Conservation (phyloP, 2,797 vertebrate species). For the Paedocypris micromegethes region DNA sequence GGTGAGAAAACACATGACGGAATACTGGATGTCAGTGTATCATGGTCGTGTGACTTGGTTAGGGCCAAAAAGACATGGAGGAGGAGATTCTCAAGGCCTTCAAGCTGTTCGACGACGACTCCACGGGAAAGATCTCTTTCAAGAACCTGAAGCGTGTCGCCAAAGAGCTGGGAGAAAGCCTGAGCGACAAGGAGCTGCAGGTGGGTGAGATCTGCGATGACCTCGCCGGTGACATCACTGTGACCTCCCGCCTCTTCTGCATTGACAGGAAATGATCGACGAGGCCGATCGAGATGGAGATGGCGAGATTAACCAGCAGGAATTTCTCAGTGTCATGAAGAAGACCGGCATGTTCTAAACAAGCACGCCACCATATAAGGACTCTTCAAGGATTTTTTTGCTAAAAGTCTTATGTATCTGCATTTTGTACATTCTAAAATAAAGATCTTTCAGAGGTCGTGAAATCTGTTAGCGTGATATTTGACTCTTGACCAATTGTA, state of each 20-base stretch:
- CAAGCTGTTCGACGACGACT: conserved; percentile 87
- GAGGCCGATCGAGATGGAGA: conserved; percentile 93
- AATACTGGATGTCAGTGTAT: no score
- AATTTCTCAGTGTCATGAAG: conserved; percentile 93
- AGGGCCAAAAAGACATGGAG: conserved; percentile 89
- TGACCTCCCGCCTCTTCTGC: no score
- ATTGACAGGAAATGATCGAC: conserved; percentile 88
- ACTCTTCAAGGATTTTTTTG: no score
- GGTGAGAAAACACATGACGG: conserved; percentile 61
- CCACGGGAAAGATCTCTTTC: conserved; percentile 88
- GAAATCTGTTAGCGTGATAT: no score
- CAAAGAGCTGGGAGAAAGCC: conserved; percentile 88
- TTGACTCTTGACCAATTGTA: no score
- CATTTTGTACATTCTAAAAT: no score
- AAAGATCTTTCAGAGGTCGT: no score
- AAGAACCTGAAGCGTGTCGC: conserved; percentile 89
- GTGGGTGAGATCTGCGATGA: conserved; percentile 54
- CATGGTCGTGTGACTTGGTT: no score
- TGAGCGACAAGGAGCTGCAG: conserved; percentile 90
- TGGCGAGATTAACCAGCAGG: conserved; percentile 88
- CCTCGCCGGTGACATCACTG: no score
- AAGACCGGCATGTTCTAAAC: conserved; percentile 85
- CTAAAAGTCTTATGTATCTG: no score
- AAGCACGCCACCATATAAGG: no score
- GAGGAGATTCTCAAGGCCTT: conserved; percentile 95